Conservation (phyloP, 2,888 invertebrate genomes). For the Nudaria mundana region DNA sequence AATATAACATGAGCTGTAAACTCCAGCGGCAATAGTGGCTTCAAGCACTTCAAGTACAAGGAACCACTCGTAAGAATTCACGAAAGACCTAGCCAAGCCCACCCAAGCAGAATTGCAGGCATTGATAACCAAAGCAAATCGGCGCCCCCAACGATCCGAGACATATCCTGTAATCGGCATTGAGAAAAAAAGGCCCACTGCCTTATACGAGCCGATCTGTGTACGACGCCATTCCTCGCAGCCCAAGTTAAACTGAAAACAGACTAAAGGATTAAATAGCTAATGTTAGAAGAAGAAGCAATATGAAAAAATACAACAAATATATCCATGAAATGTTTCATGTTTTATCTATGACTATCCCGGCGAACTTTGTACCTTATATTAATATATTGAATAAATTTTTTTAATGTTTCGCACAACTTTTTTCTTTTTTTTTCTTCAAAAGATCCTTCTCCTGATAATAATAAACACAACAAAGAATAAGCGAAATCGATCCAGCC, state of each 20-base stretch:
- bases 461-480: no score
- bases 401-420: no score
- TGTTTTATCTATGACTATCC: no score
- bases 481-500: no score
- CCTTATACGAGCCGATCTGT: constrained; percentile 87
- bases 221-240: constrained; percentile 88
- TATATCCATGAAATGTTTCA: no score
- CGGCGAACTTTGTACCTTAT: no score
- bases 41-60: constrained; percentile 86
- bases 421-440: no score
- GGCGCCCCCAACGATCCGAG: constrained; percentile 88
- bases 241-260: constrained; percentile 80
- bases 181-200: constrained; percentile 86
- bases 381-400: no score
- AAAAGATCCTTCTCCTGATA: no score
- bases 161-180: constrained; percentile 86
- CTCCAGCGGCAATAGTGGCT: constrained; percentile 85
- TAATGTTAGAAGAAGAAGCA: no score
- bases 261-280: not conserved
- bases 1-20: constrained; percentile 87
- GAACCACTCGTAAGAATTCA: constrained; percentile 86
- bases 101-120: constrained; percentile 83
- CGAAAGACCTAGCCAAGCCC: constrained; percentile 85
- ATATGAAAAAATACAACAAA: no score
- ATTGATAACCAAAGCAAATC: constrained; percentile 81